A percentile compares a stretch with the other conserved stretches of the same genome.
Conservation (phyloP, 2,797 vertebrate species). For the Hapalemur alaotrensis region DNA sequence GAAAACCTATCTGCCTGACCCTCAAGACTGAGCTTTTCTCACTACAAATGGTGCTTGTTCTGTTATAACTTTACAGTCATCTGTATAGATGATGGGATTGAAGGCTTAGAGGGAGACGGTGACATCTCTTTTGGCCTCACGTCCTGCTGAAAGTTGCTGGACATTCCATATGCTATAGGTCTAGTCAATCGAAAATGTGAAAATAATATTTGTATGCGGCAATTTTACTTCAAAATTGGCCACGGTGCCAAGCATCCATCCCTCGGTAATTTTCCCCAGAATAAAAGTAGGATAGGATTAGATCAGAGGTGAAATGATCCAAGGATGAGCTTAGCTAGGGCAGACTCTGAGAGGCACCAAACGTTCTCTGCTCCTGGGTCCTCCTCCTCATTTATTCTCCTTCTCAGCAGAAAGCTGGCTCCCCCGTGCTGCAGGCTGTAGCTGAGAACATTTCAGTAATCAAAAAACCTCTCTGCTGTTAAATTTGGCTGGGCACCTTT, state of each 20-base stretch:
- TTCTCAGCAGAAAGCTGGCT: constrained; percentile 33
- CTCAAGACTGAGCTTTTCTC: neutral
- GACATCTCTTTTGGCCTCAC: neutral
- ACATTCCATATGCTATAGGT: neutral
- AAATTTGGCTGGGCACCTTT: constrained; percentile 23
- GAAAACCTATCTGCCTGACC: neutral
- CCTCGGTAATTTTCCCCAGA: neutral
- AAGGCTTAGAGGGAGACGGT: neutral
- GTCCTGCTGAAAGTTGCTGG: neutral
- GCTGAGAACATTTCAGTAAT: constrained; percentile 42
- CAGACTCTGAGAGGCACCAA: neutral
- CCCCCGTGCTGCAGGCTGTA: neutral
- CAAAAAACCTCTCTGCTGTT: constrained; percentile 11
- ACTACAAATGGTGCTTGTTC: neutral
- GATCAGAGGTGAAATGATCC: neutral
- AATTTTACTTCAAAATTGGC: neutral
- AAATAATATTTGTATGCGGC: neutral
- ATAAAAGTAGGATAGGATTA: constrained; percentile 23
- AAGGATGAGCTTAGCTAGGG: neutral
- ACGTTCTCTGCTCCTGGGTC: neutral
- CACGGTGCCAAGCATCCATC: neutral
- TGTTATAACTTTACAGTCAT: neutral
- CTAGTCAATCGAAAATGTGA: neutral
- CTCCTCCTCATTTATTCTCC: neutral
- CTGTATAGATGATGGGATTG: neutral